Percentiles rank a stretch among this genome's conserved stretches.
Conservation (phyloP, 2,888 invertebrate species). For the Harpalus rubripes region DNA sequence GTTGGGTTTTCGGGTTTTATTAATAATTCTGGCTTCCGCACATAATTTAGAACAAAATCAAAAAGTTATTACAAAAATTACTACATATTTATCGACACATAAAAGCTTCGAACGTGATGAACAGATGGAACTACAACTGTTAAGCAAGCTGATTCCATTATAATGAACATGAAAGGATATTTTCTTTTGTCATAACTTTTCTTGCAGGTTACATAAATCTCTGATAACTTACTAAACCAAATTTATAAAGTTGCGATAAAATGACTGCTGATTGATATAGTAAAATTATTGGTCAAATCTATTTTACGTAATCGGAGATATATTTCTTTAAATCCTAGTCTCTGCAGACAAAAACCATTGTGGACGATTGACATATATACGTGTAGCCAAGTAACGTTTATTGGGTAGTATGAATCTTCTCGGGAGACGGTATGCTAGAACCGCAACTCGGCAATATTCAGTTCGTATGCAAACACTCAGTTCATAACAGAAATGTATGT, state of each 20-base stretch:
- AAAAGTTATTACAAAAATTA: conserved; percentile 4
- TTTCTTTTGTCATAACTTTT: conserved; percentile 8
- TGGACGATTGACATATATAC: conserved; percentile 1
- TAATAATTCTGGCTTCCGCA: conserved; percentile 28
- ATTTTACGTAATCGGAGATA: neutral
- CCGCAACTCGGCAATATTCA: too few relatives aligned
- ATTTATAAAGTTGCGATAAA: conserved; percentile 3
- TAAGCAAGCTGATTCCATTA: neutral
- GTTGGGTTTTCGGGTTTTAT: conserved; percentile 9
- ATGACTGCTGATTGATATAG: neutral
- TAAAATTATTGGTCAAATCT: neutral
- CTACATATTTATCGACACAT: conserved; percentile 27
- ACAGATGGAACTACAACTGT: conserved; percentile 24
- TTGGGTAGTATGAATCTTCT: conserved; percentile 55
- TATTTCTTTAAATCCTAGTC: neutral
- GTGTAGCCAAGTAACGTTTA: neutral
- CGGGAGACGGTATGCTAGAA: conserved; percentile 56
- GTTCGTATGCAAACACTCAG: conserved; percentile 37
- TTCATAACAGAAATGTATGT: conserved; percentile 23
- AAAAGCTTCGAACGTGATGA: neutral
- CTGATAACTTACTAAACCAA: neutral
- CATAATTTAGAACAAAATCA: conserved; percentile 24
- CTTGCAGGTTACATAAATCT: neutral
- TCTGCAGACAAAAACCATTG: neutral
- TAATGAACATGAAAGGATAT: neutral